Evolutionary conservation across 1,140 invertebrate genomes (phyloP), one percentile per base, ranked within the genome.

Genomic region (Apolygus lucorum): DNA sequence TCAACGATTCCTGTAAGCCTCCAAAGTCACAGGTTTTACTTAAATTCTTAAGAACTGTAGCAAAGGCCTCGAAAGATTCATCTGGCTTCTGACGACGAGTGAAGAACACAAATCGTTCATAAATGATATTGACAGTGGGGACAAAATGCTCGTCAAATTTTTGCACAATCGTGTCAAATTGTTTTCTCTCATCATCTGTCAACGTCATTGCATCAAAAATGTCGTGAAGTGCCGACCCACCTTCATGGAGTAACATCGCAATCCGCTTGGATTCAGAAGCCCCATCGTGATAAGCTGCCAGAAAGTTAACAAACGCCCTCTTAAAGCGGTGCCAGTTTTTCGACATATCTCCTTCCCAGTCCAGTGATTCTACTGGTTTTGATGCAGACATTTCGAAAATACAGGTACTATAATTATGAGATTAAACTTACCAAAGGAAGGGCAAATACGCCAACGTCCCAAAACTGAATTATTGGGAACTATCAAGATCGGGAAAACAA

Each of bases 41-140:
- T 29, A 67, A 42, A 29, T 67, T 67, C 42, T 67, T 67, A 13
- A 67, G 34, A 28, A 67, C 65, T n/a, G 65, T 25, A 29, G 34
- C 34, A 67, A 34, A 67, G 11, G 27, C 17, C 42, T 67, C 65
- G 42, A 8, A 67, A 67, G 65, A 67, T 34, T 67, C 65, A 21
- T 34, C 65, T 8, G 27, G 27, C 29, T n/a, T 8, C 65, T 67
- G 65, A 11, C n/a, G 65, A 22, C 29, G 27, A 25, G n/a, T 67
- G 34, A 67, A 65, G n/a, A n/a, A 25, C 2, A 67, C 65, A 29
- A 34, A 67, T 13, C 65, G 14, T 67, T 67, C 65, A 67, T 67
- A 67, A 2, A 34, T 67, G 21, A 42, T 22, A 42, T 42, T 67
- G 22, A 34, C 34, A 14, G 29, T 34, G 14, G 65, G 65, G 27